phyloP scores from a whole-genome alignment of 1,140 invertebrate genomes.

The Bombus waltoni region DNA sequence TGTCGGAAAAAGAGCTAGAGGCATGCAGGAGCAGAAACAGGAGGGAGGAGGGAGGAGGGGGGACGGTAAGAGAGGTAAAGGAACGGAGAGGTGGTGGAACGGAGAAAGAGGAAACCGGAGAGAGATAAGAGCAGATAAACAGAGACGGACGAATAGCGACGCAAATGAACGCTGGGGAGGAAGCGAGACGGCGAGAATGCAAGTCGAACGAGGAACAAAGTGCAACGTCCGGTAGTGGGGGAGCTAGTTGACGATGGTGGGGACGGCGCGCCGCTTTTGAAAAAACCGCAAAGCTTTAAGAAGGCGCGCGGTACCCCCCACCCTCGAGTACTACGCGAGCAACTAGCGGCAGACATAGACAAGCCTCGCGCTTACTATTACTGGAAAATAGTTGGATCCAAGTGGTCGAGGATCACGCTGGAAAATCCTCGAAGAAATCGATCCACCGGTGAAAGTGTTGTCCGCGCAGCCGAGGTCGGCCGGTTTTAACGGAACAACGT shows the following conservation, averaged over 20 bases:
- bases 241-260: slow-evolving; percentile 53
- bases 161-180: slow-evolving; percentile 45
- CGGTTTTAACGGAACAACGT: not conserved
- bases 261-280: slow-evolving; percentile 77
- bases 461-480: not conserved
- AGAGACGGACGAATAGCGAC: slow-evolving; percentile 60
- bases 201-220: slow-evolving; percentile 37
- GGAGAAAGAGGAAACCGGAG: slow-evolving; percentile 33
- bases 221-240: slow-evolving; percentile 36
- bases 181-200: slow-evolving; percentile 44
- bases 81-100: slow-evolving; percentile 38
- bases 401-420: slow-evolving; percentile 2
- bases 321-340: slow-evolving; percentile 77
- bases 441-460: slow-evolving; percentile 29
- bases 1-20: slow-evolving; percentile 37
- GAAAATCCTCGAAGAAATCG: slow-evolving; percentile 30
- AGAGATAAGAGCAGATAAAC: slow-evolving; percentile 25
- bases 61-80: slow-evolving; percentile 14
- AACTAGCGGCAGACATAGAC: slow-evolving; percentile 78
- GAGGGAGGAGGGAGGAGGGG: not conserved
- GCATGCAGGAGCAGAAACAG: not conserved
- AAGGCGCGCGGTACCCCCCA: slow-evolving; percentile 78
- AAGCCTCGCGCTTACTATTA: slow-evolving; percentile 69
- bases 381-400: slow-evolving; percentile 63
- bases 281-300: slow-evolving; percentile 83